A percentile compares a stretch with the other conserved stretches of the same genome.
These are phyloP conservation scores for Alligator mississippiensis DNA, from an alignment of 2,113 vertebrate genomes.

Conservation along the genomic window DNA sequence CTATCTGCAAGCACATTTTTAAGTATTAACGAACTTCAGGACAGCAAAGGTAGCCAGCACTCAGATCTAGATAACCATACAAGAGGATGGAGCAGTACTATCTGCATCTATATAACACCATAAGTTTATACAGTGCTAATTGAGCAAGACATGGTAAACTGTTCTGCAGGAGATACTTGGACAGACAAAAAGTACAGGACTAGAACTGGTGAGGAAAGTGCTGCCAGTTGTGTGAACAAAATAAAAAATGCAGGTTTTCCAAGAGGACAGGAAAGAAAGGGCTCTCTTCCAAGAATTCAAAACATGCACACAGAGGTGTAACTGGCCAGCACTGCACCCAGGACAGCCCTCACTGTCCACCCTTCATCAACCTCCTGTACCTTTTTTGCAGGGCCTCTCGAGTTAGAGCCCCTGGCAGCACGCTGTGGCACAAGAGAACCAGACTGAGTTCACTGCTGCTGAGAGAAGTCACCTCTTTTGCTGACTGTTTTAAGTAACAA, in stretches of 20 bases:
- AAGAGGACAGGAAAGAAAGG: not conserved
- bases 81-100: not conserved
- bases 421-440: too few relatives aligned
- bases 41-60: not conserved
- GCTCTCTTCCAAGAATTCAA: not conserved
- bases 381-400: too few relatives aligned
- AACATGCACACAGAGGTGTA: not conserved
- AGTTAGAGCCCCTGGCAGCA: too few relatives aligned
- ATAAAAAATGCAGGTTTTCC: not conserved
- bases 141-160: not conserved
- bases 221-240: not conserved
- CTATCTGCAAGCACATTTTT: not conserved
- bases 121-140: not conserved
- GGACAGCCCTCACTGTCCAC: too few relatives aligned
- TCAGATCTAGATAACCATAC: not conserved
- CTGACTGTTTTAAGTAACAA: too few relatives aligned
- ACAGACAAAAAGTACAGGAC: not conserved
- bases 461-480: not conserved
- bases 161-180: not conserved
- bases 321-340: too few relatives aligned
- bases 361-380: too few relatives aligned
- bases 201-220: not conserved
- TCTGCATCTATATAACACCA: not conserved
- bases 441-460: too few relatives aligned
- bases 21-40: not conserved